Evolutionary conservation across 2,888 invertebrate species (phyloP).

Genomic region (Alentia gelatinosa): DNA sequence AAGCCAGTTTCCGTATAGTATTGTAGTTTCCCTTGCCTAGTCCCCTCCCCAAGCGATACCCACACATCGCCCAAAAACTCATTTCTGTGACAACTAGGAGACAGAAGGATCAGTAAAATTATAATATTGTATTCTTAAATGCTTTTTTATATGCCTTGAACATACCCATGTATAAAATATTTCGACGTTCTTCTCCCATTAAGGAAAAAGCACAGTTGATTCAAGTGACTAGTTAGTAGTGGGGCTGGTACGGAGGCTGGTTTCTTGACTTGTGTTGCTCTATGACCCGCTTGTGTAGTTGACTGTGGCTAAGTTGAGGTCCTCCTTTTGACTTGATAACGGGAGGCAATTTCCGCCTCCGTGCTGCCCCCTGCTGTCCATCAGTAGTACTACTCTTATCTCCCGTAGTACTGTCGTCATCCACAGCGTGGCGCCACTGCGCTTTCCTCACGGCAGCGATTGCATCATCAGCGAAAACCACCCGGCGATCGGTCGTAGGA

Average conservation of each 20-base stretch:
- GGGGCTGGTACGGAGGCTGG: neutral
- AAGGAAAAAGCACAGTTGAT: too few relatives aligned
- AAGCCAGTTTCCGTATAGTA: too few relatives aligned
- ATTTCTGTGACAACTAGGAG: too few relatives aligned
- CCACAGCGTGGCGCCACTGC: neutral
- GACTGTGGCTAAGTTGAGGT: constrained; percentile 6
- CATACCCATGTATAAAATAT: too few relatives aligned
- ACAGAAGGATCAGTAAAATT: too few relatives aligned
- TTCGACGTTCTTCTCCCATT: too few relatives aligned
- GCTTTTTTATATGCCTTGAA: too few relatives aligned
- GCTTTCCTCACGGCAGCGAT: neutral
- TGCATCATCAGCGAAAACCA: neutral
- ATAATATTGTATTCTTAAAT: too few relatives aligned
- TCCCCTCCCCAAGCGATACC: too few relatives aligned
- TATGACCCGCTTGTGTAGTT: neutral
- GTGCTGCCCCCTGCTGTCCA: neutral
- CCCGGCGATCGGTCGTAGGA: neutral
- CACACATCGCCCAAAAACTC: too few relatives aligned
- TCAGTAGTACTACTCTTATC: neutral
- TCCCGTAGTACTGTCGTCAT: neutral
- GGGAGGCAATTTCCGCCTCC: neutral
- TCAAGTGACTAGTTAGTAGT: too few relatives aligned
- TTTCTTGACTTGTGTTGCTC: neutral
- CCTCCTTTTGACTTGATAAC: neutral
- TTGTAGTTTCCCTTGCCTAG: too few relatives aligned